phyloP scores from a whole-genome alignment of 1,140 invertebrate genomes.

The Ylistrum balloti region DNA sequence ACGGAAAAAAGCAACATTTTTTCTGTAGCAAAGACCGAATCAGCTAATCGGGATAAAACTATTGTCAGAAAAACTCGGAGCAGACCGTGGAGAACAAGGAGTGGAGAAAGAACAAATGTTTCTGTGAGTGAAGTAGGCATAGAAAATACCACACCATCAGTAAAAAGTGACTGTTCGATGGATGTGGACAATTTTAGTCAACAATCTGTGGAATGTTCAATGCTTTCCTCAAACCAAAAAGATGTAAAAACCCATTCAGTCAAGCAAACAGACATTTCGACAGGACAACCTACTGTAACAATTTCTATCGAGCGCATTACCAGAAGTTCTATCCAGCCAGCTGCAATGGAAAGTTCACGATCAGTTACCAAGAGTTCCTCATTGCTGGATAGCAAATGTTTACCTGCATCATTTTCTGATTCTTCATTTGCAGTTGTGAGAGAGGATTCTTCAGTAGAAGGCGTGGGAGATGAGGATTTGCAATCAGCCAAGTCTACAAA shows the following conservation, averaged over 20 bases:
- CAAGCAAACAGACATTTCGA: no score
- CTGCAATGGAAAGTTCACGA: background rate
- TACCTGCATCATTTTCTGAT: no score
- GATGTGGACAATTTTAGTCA: no score
- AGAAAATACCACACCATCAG: background rate
- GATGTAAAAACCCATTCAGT: no score
- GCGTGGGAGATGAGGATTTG: background rate
- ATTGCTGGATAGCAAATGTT: background rate
- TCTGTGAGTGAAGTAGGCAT: background rate
- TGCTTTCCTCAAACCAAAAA: no score
- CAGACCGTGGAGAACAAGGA: background rate
- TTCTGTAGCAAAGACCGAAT: background rate
- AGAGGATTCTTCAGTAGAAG: background rate
- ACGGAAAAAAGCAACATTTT: background rate
- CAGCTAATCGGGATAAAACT: background rate
- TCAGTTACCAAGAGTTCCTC: background rate
- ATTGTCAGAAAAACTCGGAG: background rate
- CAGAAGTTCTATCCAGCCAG: constrained; percentile 9
- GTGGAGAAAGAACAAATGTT: background rate
- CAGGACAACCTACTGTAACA: background rate
- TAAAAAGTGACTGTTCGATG: background rate
- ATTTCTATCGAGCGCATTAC: background rate
- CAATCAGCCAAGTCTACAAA: background rate
- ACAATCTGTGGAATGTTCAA: no score
- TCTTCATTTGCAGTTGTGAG: background rate